Percentiles rank a stretch among this genome's conserved stretches.
These are phyloP conservation scores for Choloepus hoffmanni DNA, from an alignment of 2,113 vertebrate species.

Conservation along the genomic window DNA sequence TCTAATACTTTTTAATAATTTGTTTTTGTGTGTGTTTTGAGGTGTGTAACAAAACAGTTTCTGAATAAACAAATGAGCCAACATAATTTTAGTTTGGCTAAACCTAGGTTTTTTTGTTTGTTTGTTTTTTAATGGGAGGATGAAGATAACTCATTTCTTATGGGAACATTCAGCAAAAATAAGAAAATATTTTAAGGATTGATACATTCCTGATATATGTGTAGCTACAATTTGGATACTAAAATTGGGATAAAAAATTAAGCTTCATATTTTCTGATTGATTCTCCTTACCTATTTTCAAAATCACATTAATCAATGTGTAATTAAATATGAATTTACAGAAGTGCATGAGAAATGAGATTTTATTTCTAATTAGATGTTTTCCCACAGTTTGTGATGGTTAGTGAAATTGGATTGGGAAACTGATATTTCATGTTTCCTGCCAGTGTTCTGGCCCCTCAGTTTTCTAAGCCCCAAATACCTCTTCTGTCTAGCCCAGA, in stretches of 20 bases:
- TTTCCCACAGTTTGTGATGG: background rate
- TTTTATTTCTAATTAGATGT: conserved; percentile 42
- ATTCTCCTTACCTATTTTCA: background rate
- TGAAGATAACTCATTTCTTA: background rate
- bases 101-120: background rate
- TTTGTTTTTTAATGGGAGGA: background rate
- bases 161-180: conserved; percentile 13
- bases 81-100: background rate
- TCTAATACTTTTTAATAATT: conserved; percentile 15
- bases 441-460: background rate
- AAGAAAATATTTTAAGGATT: conserved; percentile 33
- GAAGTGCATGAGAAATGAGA: background rate
- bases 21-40: background rate
- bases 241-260: conserved; percentile 37
- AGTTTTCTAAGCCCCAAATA: background rate
- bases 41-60: conserved; percentile 20
- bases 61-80: background rate
- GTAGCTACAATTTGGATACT: conserved; percentile 45
- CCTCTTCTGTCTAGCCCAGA: background rate
- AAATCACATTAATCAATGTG: background rate
- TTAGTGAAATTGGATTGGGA: background rate
- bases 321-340: background rate
- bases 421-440: background rate
- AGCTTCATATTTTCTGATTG: background rate
- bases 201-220: conserved; percentile 6